Percentiles rank a stretch among this genome's conserved stretches.
Conservation (phyloP, 2,888 invertebrate species). For the Chaetogeoica ovagalla region DNA sequence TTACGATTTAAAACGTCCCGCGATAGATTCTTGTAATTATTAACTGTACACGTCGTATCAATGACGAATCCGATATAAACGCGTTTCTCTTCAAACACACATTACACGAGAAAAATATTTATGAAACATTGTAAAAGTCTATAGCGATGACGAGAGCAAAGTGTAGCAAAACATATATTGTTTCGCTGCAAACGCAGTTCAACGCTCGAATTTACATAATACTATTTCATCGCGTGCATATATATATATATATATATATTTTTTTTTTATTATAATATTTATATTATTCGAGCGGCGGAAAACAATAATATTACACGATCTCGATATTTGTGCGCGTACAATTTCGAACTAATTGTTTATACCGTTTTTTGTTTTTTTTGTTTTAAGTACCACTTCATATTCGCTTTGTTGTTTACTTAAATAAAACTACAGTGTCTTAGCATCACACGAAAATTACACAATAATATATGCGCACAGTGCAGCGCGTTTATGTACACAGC, state of each 20-base stretch:
- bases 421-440: conserved; percentile 27
- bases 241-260: neutral
- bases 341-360: conserved; percentile 19
- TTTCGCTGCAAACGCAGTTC: neutral
- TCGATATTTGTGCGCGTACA: neutral
- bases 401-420: conserved; percentile 21
- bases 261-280: neutral
- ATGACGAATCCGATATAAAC: too few relatives aligned
- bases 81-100: too few relatives aligned
- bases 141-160: neutral
- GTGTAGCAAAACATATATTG: neutral
- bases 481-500: too few relatives aligned
- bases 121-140: neutral
- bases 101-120: too few relatives aligned
- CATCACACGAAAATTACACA: neutral
- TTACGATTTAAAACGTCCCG: too few relatives aligned
- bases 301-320: conserved; percentile 30
- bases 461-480: neutral
- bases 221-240: neutral
- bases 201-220: conserved; percentile 10
- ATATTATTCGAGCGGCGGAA: neutral
- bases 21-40: too few relatives aligned
- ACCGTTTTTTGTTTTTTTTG: too few relatives aligned
- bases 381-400: conserved; percentile 30
- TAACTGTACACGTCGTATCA: too few relatives aligned